Percentiles rank a stretch among this genome's conserved stretches.
Evolutionary conservation across 1,140 invertebrate genomes (phyloP).

Genomic region (Bradysia coprophila): DNA sequence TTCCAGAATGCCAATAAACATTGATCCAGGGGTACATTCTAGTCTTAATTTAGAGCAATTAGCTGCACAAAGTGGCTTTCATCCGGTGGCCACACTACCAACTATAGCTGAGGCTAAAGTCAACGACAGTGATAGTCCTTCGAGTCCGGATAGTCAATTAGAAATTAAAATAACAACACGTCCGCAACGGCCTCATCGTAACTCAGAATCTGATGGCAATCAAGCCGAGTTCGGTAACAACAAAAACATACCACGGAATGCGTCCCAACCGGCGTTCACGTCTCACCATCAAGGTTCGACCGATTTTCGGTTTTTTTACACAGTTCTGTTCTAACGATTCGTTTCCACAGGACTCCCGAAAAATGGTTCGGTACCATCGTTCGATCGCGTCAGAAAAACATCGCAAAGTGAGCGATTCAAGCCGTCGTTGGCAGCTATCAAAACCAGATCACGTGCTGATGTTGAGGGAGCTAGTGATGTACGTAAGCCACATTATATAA

Average conservation of each 20-base stretch:
- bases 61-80: constrained; percentile 35
- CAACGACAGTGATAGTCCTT: constrained; percentile 39
- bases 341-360: constrained; percentile 55
- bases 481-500: constrained; percentile 15
- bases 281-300: constrained; percentile 47
- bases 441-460: constrained; percentile 41
- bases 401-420: constrained; percentile 59
- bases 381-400: constrained; percentile 62
- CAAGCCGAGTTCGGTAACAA: constrained; percentile 12
- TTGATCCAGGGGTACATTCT: constrained; percentile 85
- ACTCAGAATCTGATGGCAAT: constrained; percentile 13
- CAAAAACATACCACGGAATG: constrained; percentile 51
- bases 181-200: constrained; percentile 14
- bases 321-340: no score
- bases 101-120: constrained; percentile 74
- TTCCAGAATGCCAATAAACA: constrained; percentile 66
- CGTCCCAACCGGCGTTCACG: constrained; percentile 68
- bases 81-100: constrained; percentile 58
- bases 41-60: constrained; percentile 72
- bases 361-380: constrained; percentile 74
- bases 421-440: constrained; percentile 57
- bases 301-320: no score
- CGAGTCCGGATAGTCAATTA: constrained; percentile 24
- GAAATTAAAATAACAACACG: constrained; percentile 8
- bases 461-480: constrained; percentile 30